These are phyloP conservation scores for Chondrilla cf. caribensis DNA, from an alignment of 37 sponge, comb jelly and placozoan genomes.

Conservation along the genomic window DNA sequence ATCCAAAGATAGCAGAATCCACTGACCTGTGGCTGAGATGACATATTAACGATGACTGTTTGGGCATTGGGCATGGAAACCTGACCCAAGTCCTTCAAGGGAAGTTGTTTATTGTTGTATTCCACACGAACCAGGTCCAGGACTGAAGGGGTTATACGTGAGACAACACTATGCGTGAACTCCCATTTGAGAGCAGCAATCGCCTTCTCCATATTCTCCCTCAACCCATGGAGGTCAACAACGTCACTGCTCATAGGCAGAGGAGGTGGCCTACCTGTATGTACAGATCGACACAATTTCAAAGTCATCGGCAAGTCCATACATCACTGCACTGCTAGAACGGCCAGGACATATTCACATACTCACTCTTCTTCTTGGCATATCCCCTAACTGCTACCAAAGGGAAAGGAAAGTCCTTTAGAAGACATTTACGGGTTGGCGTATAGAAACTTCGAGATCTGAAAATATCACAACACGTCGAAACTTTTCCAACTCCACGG, in stretches of 20 bases:
- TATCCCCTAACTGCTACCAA: no score
- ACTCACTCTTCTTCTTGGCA: no score
- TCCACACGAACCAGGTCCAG: constrained; percentile 49
- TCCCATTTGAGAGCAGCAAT: constrained; percentile 54
- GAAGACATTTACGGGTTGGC: no score
- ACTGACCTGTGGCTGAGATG: constrained; percentile 57
- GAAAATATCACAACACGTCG: no score
- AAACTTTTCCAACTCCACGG: no score
- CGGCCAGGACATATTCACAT: no score
- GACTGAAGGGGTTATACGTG: constrained; percentile 63
- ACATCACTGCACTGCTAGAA: no score
- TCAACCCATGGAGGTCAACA: constrained; percentile 40
- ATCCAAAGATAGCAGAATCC: no score
- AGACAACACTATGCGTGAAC: constrained; percentile 44
- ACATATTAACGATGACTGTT: constrained; percentile 56
- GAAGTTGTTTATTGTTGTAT: constrained; percentile 36
- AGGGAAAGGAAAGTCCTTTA: no score
- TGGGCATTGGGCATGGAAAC: constrained; percentile 58
- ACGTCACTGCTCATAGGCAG: constrained; percentile 32
- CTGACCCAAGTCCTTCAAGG: constrained; percentile 61
- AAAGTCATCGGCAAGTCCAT: neutral
- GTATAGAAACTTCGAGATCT: no score
- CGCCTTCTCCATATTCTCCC: constrained; percentile 38
- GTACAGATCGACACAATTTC: neutral
- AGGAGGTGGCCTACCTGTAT: neutral